A percentile compares a stretch with the other conserved stretches of the same genome.
Evolutionary conservation across 2,888 invertebrate genomes (phyloP).

Genomic region (Leucophenga maculata): DNA sequence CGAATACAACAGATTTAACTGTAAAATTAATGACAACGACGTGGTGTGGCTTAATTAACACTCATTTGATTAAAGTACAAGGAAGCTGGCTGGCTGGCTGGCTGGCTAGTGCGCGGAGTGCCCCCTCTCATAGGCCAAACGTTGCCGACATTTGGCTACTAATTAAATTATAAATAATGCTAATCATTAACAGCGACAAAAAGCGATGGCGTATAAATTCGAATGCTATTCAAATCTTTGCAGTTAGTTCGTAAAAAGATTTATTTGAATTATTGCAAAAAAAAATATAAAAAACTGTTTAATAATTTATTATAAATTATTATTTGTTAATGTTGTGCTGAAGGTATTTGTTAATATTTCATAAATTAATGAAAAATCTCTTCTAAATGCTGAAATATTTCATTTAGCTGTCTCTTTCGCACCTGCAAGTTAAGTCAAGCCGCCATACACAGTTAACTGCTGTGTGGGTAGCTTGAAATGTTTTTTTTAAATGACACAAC

Average conservation of each 20-base stretch:
- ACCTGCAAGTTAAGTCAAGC: too few species aligned
- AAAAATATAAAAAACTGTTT: neutral
- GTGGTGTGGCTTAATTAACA: slow-evolving; percentile 24
- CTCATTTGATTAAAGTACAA: slow-evolving; percentile 17
- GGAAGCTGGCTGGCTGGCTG: neutral
- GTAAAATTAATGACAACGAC: slow-evolving; percentile 21
- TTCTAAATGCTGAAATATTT: slow-evolving; percentile 1
- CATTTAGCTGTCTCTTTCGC: too few species aligned
- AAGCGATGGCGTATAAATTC: neutral
- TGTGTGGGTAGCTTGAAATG: neutral
- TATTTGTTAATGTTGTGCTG: neutral
- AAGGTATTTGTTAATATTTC: neutral
- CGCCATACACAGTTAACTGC: slow-evolving; percentile 1
- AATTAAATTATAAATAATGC: slow-evolving; percentile 25
- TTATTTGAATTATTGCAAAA: too few species aligned
- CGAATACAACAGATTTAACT: slow-evolving; percentile 7
- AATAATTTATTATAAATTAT: too few species aligned
- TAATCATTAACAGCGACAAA: slow-evolving; percentile 14
- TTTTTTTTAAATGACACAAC: too few species aligned
- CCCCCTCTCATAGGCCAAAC: neutral
- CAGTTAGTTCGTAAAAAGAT: too few species aligned
- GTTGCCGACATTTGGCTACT: neutral
- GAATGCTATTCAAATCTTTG: neutral
- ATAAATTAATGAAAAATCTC: neutral
- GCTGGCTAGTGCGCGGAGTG: too few species aligned